Evolutionary conservation across 2,888 invertebrate genomes (phyloP).

Genomic region (Lithophane semibrunnea): DNA sequence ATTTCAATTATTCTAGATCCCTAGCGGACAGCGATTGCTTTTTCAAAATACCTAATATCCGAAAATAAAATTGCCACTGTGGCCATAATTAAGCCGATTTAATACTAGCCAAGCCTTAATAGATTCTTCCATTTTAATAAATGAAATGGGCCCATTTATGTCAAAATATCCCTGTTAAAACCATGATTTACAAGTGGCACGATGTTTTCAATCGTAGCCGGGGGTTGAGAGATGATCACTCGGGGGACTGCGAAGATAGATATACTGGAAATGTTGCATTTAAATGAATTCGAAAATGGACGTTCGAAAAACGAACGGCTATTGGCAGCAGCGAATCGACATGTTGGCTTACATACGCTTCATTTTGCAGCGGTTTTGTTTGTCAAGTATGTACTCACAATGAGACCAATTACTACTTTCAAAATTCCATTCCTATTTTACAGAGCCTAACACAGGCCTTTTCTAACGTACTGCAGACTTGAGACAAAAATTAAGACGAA

Average conservation of each 20-base stretch:
- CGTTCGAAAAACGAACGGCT: conserved; percentile 28
- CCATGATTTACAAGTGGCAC: conserved; percentile 59
- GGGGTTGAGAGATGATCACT: conserved; percentile 50
- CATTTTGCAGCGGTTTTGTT: conserved; percentile 14
- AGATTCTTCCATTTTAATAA: conserved; percentile 39
- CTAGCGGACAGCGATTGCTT: background rate
- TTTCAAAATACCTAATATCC: background rate
- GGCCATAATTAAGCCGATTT: conserved; percentile 30
- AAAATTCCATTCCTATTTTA: background rate
- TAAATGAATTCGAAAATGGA: conserved; percentile 48
- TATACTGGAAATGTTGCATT: conserved; percentile 49
- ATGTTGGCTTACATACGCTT: conserved; percentile 10
- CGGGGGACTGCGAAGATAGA: conserved; percentile 42
- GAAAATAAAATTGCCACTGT: conserved; percentile 1
- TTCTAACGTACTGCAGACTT: conserved; percentile 3
- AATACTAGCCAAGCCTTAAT: conserved; percentile 30
- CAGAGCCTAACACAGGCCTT: background rate
- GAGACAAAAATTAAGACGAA: conserved; percentile 16
- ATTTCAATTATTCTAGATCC: background rate
- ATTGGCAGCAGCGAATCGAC: conserved; percentile 29
- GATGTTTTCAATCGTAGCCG: conserved; percentile 56
- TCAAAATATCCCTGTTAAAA: conserved; percentile 56
- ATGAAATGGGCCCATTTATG: conserved; percentile 52
- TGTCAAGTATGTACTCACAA: conserved; percentile 3
- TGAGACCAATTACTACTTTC: conserved; percentile 7